Evolutionary conservation across 2,113 vertebrate genomes (phyloP).

Genomic region (Corydoras sp.): DNA sequence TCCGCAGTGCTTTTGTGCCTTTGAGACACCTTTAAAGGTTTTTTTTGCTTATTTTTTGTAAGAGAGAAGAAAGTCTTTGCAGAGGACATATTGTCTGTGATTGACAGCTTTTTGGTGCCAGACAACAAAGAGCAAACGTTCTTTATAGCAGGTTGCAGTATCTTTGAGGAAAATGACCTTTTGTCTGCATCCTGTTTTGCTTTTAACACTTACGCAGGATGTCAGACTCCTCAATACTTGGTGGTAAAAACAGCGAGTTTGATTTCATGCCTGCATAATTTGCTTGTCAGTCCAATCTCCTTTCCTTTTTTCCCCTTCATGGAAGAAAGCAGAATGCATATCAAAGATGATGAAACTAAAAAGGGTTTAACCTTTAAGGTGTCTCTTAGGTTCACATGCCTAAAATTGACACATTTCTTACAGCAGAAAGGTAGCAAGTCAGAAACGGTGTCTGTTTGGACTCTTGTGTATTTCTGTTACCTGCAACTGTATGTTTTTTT

Average conservation of each 20-base stretch:
- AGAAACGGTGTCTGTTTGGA: too few species aligned
- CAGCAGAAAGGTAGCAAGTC: not conserved
- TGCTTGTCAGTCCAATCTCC: not conserved
- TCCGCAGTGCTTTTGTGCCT: not conserved
- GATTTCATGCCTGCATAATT: constrained; percentile 32
- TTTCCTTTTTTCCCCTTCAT: constrained; percentile 7
- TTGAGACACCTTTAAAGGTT: not conserved
- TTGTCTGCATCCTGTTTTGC: not conserved
- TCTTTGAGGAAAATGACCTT: constrained; percentile 16
- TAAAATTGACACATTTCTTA: constrained; percentile 18
- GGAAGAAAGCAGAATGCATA: constrained; percentile 24
- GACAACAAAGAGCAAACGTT: not conserved
- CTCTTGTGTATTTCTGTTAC: too few species aligned
- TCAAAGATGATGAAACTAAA: constrained; percentile 29
- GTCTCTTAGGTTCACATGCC: constrained; percentile 28
- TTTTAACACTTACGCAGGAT: constrained; percentile 7
- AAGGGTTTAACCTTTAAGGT: constrained; percentile 29
- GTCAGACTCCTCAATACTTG: constrained; percentile 17
- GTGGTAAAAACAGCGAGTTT: constrained; percentile 6
- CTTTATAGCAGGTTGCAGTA: not conserved
- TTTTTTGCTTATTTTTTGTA: not conserved
- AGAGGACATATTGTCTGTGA: not conserved
- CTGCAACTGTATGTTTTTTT: too few species aligned
- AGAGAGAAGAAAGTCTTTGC: not conserved
- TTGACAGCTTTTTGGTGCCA: not conserved